Evolutionary conservation across 2,113 vertebrate species (phyloP), one percentile per base, ranked within the genome.

Genomic region (Hemiprocne comata): DNA sequence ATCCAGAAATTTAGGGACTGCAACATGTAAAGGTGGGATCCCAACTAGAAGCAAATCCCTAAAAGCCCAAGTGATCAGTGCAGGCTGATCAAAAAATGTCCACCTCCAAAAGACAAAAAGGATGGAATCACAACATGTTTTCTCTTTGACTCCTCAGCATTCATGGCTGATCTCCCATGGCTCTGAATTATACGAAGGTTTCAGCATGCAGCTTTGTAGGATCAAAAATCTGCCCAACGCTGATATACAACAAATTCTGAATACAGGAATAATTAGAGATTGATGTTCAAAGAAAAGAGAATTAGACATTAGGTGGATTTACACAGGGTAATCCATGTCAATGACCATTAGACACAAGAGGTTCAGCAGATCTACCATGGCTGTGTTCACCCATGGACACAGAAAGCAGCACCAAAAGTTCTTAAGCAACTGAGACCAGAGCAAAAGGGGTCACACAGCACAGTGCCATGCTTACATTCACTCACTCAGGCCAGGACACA

Each of bases 351-450:
- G 50, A 75, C 31, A 60, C 15, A 36, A 76, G 34, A 58, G 38
- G 24, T 23, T 23, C 17, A 23, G 67, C 18, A 89, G 44, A 65
- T 65, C 21, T 60, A 51, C 33, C 7, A 36, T 1, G 48, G 46
- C 53, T 1, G 0, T 25, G 24, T n/a, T 81, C 69, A 80, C 28
- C 36, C 57, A 33, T 2, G 1, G n/a, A 48, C 0, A 1, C 4
- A 54, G 57, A 81, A 81, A 65, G 62, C 8, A 40, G 29, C 25
- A 76, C 25, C 25, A 42, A 53, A 81, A 8, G 31, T 48, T 66
- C 51, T 60, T 71, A 21, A 71, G 44, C 42, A 71, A 24, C 26
- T 4, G 2, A 62, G 48, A 50, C 15, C 6, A 10, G 18, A 64
- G 36, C 24, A 36, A 75, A 85, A 70, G 38, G n/a, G 10, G 13